Percentiles rank a stretch among this genome's conserved stretches.
Conservation (phyloP, 64 coral and sea anemone species). For the Cladopsammia gracilis region DNA sequence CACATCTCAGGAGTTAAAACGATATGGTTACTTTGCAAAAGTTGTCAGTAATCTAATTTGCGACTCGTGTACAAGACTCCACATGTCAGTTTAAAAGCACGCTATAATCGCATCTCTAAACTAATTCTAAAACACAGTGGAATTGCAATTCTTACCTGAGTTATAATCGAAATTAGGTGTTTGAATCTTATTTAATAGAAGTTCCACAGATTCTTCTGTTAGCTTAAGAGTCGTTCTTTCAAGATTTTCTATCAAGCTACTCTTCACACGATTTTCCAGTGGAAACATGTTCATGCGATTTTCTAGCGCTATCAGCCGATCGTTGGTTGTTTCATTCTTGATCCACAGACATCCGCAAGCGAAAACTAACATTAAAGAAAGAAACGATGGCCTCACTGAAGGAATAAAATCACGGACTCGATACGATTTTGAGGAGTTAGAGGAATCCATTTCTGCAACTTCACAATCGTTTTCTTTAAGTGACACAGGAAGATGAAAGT, state of each 20-base stretch:
- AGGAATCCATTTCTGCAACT: neutral
- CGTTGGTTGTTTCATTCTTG: neutral
- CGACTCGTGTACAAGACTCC: too few relatives aligned
- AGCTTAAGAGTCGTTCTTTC: neutral
- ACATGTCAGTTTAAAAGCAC: too few relatives aligned
- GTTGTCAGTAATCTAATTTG: too few relatives aligned
- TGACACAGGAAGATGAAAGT: neutral
- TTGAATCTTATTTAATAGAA: neutral
- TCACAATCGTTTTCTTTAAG: neutral
- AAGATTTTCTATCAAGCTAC: too few relatives aligned
- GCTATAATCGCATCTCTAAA: too few relatives aligned
- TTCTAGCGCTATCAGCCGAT: neutral
- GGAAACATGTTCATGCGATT: neutral
- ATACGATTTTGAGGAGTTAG: neutral
- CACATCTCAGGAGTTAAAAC: too few relatives aligned
- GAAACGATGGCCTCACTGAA: neutral
- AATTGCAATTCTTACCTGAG: neutral
- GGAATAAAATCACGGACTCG: neutral
- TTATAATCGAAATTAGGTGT: neutral
- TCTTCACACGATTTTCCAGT: neutral
- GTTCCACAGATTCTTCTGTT: neutral
- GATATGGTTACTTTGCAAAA: too few relatives aligned
- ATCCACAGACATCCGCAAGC: neutral
- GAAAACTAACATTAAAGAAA: slow-evolving; percentile 5
- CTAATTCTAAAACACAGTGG: too few relatives aligned